phyloP scores from a whole-genome alignment of 2,113 vertebrate species.

The Rhodinocichla rosea region DNA sequence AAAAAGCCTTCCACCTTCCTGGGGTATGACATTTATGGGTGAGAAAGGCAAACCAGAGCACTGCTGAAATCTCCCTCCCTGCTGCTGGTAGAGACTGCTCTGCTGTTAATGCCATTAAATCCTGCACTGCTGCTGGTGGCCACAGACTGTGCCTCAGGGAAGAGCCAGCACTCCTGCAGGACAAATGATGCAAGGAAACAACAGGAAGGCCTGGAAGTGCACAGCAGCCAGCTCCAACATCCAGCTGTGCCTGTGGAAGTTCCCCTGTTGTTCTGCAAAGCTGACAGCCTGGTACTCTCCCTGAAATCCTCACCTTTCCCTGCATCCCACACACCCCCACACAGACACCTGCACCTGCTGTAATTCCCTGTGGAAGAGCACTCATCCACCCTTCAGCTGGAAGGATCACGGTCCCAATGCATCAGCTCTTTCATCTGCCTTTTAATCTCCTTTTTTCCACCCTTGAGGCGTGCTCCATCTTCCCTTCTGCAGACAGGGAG shows the following conservation, averaged over 20 bases:
- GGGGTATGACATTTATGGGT: accelerated
- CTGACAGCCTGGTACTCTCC: neutral
- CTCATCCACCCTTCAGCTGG: neutral
- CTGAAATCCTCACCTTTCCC: neutral
- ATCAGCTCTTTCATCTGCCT: neutral
- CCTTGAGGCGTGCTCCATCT: neutral
- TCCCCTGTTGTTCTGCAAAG: neutral
- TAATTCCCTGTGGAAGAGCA: neutral
- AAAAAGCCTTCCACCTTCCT: neutral
- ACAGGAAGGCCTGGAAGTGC: neutral
- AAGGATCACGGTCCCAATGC: neutral
- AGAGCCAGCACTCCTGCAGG: neutral
- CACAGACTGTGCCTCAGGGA: neutral
- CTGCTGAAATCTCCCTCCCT: neutral
- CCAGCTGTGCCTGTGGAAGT: neutral
- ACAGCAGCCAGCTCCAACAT: neutral
- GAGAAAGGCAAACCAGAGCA: neutral
- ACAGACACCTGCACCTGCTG: neutral
- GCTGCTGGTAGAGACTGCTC: neutral
- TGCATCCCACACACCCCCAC: neutral
- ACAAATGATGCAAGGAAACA: neutral
- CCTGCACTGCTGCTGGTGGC: neutral
- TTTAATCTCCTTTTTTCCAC: neutral
- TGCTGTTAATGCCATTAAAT: neutral
- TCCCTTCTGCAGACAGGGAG: neutral